These are phyloP conservation scores for Thryonomys swinderianus DNA, from an alignment of 2,113 vertebrate genomes.

Conservation along the genomic window DNA sequence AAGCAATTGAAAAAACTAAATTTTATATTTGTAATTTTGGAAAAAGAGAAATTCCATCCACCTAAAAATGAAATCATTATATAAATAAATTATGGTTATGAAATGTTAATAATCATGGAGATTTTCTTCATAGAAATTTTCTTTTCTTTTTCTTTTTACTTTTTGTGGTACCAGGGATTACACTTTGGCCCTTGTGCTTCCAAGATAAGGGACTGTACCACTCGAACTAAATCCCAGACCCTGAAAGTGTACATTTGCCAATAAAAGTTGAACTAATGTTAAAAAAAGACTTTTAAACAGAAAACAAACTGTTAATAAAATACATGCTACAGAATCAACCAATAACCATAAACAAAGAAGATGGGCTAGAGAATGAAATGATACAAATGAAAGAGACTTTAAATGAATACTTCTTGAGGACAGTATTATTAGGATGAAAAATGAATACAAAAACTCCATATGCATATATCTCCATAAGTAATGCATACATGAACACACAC, in stretches of 20 bases:
- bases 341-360: not conserved
- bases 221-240: too few relatives aligned
- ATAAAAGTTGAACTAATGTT: not conserved
- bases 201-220: too few relatives aligned
- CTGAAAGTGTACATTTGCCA: too few relatives aligned
- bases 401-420: not conserved
- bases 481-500: fast-evolving
- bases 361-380: not conserved
- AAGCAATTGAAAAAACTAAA: not conserved
- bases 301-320: not conserved
- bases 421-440: not conserved
- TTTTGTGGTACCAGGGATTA: too few relatives aligned
- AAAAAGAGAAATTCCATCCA: not conserved
- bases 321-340: not conserved
- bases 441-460: not conserved
- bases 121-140: not conserved
- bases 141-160: too few relatives aligned
- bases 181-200: too few relatives aligned
- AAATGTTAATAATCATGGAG: not conserved
- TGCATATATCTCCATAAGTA: fast-evolving
- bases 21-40: not conserved
- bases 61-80: not conserved
- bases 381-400: not conserved
- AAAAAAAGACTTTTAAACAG: not conserved
- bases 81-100: not conserved